A percentile compares a stretch with the other conserved stretches of the same genome.
These are phyloP conservation scores for Xiphydria camelus DNA, from an alignment of 2,888 invertebrate genomes.

Conservation along the genomic window DNA sequence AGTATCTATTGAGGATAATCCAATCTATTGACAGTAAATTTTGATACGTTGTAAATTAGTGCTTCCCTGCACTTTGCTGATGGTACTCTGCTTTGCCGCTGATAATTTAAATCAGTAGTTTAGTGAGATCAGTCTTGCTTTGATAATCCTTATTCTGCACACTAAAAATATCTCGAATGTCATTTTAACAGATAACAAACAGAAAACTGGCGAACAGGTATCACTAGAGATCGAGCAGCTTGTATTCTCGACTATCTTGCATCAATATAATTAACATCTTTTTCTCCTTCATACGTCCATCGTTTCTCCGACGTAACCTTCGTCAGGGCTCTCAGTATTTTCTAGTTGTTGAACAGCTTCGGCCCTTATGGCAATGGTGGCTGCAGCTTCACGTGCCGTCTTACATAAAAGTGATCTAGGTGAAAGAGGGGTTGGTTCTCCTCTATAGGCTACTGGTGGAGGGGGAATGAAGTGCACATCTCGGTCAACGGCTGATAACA, in stretches of 20 bases:
- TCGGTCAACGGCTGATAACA: conserved; percentile 49
- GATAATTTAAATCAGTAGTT: too few relatives aligned
- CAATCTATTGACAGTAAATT: too few relatives aligned
- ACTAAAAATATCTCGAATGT: too few relatives aligned
- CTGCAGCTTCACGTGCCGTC: conserved; percentile 55
- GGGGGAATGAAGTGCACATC: conserved; percentile 68
- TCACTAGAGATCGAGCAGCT: background rate
- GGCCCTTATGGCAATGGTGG: conserved; percentile 63
- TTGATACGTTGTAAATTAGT: too few relatives aligned
- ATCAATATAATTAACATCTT: background rate
- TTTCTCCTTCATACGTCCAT: conserved; percentile 47
- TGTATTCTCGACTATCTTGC: background rate
- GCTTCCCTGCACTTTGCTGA: too few relatives aligned
- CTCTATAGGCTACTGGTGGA: conserved; percentile 73
- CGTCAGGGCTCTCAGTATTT: conserved; percentile 80
- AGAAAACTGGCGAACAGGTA: background rate
- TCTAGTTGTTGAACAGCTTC: conserved; percentile 50
- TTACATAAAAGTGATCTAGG: conserved; percentile 60
- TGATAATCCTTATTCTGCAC: too few relatives aligned
- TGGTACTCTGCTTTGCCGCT: too few relatives aligned
- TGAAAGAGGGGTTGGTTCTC: conserved; percentile 59
- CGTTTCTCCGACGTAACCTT: conserved; percentile 82
- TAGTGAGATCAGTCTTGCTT: too few relatives aligned
- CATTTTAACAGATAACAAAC: too few relatives aligned
- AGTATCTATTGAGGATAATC: too few relatives aligned